Evolutionary conservation across 2,797 vertebrate species (phyloP).

Genomic region (Lutjanus argentimaculatus): DNA sequence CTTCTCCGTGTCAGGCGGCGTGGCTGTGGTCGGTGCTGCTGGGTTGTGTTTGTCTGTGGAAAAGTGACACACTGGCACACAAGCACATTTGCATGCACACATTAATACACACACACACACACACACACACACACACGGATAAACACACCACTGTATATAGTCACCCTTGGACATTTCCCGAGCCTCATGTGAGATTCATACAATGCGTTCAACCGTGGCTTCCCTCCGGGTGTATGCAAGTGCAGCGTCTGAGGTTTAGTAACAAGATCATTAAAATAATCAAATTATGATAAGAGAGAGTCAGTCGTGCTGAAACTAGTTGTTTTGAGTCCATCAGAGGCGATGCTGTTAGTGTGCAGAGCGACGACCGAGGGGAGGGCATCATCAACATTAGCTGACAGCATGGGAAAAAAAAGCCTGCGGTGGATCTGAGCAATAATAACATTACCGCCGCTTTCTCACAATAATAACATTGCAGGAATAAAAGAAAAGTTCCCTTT

Average conservation of each 20-base stretch:
- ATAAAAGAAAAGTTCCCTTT: constrained; percentile 68
- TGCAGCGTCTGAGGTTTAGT: constrained; percentile 79
- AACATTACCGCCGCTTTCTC: constrained; percentile 75
- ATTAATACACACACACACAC: constrained; percentile 33
- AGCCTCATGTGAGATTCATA: constrained; percentile 83
- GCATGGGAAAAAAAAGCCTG: constrained; percentile 75
- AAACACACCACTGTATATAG: constrained; percentile 69
- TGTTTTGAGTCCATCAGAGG: constrained; percentile 84
- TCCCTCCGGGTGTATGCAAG: constrained; percentile 74
- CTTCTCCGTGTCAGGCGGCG: constrained; percentile 64
- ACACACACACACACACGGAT: constrained; percentile 42
- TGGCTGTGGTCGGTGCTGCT: constrained; percentile 59
- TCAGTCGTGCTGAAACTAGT: constrained; percentile 83
- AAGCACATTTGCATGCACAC: constrained; percentile 59
- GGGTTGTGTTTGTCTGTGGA: constrained; percentile 61
- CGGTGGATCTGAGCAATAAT: constrained; percentile 76
- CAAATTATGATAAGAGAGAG: constrained; percentile 87
- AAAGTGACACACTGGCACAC: constrained; percentile 59
- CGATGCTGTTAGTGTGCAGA: constrained; percentile 69
- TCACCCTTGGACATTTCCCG: constrained; percentile 77
- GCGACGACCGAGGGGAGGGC: constrained; percentile 61
- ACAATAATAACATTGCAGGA: constrained; percentile 72
- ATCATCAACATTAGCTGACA: constrained; percentile 82
- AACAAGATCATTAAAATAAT: constrained; percentile 91
- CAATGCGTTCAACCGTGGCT: constrained; percentile 78